Percentiles rank a stretch among this genome's conserved stretches.
These are phyloP conservation scores for Plemyria rubiginata DNA, from an alignment of 2,888 invertebrate genomes.

Conservation along the genomic window DNA sequence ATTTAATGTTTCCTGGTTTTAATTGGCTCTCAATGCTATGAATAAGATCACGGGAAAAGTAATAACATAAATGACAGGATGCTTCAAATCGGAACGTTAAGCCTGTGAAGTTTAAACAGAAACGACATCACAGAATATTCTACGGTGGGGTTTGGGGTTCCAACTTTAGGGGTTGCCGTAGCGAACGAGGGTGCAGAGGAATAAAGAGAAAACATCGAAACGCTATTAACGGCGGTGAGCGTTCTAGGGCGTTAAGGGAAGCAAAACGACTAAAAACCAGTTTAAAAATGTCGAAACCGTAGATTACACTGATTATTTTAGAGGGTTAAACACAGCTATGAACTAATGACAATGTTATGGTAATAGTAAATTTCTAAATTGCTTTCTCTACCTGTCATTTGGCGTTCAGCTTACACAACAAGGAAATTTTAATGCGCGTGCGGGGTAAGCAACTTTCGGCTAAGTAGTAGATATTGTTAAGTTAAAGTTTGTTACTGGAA, in stretches of 20 bases:
- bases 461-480: slow-evolving; percentile 65
- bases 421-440: slow-evolving; percentile 80
- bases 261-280: slow-evolving; percentile 38
- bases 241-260: slow-evolving; percentile 54
- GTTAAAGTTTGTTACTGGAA: slow-evolving; percentile 12
- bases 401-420: slow-evolving; percentile 81
- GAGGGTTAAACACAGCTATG: slow-evolving; percentile 48
- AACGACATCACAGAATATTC: slow-evolving; percentile 54
- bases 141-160: slow-evolving; percentile 64
- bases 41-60: slow-evolving; percentile 33
- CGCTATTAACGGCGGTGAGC: slow-evolving; percentile 62
- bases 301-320: slow-evolving; percentile 46
- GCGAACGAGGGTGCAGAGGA: slow-evolving; percentile 71
- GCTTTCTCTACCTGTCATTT: slow-evolving; percentile 78
- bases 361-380: slow-evolving; percentile 79
- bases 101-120: slow-evolving; percentile 48
- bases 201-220: slow-evolving; percentile 72
- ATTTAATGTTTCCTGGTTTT: slow-evolving; percentile 35
- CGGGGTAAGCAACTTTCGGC: slow-evolving; percentile 79
- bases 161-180: slow-evolving; percentile 68
- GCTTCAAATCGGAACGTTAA: slow-evolving; percentile 38
- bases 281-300: slow-evolving; percentile 39
- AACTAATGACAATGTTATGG: slow-evolving; percentile 60
- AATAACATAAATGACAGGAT: slow-evolving; percentile 31
- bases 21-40: slow-evolving; percentile 32